Base-by-base conservation (phyloP, 2,113 vertebrate species). In the Polyodon spathula region DNA sequence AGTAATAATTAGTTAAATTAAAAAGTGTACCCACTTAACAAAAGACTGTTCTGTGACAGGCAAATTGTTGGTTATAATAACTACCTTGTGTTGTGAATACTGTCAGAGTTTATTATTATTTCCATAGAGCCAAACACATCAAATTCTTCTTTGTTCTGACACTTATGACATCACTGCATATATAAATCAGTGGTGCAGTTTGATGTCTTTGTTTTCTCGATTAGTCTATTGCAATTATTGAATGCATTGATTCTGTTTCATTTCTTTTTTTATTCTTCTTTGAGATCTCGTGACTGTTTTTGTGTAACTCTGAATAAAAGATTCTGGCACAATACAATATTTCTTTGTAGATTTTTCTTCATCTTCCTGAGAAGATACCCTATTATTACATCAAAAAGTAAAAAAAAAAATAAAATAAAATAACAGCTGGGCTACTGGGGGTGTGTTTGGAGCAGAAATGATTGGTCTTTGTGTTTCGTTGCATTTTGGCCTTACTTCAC, bases 371-470 rank as follows among this genome's bases (percentile, higher is more conserved):
- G 58, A 51, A 63, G 46, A 50, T 63, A 37, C 55, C 37, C 38
- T 48, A 51, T 50, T 63, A 27, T 62, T 62, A 72, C 68, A 70
- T 75, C 74, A 74, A 75, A 76, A 65, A 58, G 59, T 15, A 64
- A 12, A 58, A 53, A n/a, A n/a, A n/a, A n/a, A n/a, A n/a, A n/a
- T n/a, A n/a, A n/a, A n/a, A n/a, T n/a, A n/a, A n/a, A n/a, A n/a
- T n/a, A n/a, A 57, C 73, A 75, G 72, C 77, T 71, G 76, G 72
- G 63, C 73, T 73, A 65, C 66, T 12, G 68, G 39, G 6, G 57
- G 55, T 9, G 54, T 58, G 54, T 53, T 27, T 27, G 12, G 48
- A 57, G 27, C 53, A 46, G 56, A 50, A 62, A 55, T 37, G 5
- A 7, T n/a, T 41, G 46, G 37, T 40, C 51, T 62, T 62, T 59